Percentiles rank a stretch among this genome's conserved stretches.
These are phyloP conservation scores for Paedocypris sp. DNA, from an alignment of 2,113 vertebrate species.

Conservation along the genomic window DNA sequence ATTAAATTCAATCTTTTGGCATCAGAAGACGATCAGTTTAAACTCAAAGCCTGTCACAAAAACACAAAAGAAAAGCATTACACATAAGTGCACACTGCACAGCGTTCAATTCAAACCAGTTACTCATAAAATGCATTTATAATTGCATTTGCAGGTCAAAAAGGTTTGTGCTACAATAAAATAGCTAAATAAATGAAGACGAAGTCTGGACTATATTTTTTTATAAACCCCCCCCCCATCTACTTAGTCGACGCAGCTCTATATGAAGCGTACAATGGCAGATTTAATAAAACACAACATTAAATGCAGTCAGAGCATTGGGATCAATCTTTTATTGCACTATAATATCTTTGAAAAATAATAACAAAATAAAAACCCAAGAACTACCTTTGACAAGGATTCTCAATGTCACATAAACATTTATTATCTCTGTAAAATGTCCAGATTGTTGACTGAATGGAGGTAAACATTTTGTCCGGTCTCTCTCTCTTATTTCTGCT, in stretches of 20 bases:
- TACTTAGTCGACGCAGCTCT: no score
- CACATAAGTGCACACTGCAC: neutral
- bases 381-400: no score
- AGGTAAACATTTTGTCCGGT: slow-evolving; percentile 25
- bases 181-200: neutral
- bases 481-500: slow-evolving; percentile 7
- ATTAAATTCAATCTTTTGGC: no score
- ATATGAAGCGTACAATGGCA: neutral
- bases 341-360: neutral
- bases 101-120: neutral
- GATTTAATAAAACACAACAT: neutral
- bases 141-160: neutral
- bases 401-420: neutral
- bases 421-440: neutral
- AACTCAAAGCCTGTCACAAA: slow-evolving; percentile 48
- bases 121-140: neutral
- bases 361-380: neutral
- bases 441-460: slow-evolving; percentile 29
- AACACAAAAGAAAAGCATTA: slow-evolving; percentile 15
- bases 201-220: neutral
- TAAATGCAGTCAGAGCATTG: neutral
- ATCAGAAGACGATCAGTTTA: slow-evolving; percentile 30
- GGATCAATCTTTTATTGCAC: no score
- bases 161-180: neutral
- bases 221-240: neutral